Conservation (phyloP, 1,140 invertebrate species). For the Rhagoletis zephyria region DNA sequence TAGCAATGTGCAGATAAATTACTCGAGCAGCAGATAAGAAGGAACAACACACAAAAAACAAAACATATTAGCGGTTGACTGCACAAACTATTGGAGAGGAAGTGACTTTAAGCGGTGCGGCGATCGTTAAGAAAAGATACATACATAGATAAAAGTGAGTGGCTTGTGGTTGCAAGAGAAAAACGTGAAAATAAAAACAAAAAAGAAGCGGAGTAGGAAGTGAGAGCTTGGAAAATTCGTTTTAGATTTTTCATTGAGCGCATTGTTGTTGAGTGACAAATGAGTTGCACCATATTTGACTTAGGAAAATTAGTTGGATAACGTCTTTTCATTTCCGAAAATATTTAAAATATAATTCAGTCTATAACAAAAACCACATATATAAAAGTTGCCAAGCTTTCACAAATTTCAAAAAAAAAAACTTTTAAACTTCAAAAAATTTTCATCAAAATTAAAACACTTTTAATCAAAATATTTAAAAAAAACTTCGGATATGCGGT, state of each 20-base stretch:
- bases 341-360: too few species aligned
- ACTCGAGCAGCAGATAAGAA: constrained; percentile 33
- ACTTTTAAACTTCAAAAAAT: too few species aligned
- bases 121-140: background rate
- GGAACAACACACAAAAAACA: too few species aligned
- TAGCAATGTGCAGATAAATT: background rate
- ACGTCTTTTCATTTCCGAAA: too few species aligned
- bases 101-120: background rate
- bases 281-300: too few species aligned
- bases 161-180: background rate
- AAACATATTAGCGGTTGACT: constrained; percentile 23
- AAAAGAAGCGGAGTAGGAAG: background rate
- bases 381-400: too few species aligned
- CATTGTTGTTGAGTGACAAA: background rate
- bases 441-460: too few species aligned
- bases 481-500: too few species aligned
- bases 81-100: constrained; percentile 25
- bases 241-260: background rate
- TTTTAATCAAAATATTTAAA: too few species aligned
- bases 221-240: background rate
- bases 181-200: background rate
- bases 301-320: too few species aligned
- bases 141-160: background rate
- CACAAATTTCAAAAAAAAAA: too few species aligned
- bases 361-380: too few species aligned